These are phyloP conservation scores for Paracentrotus lividus DNA, from an alignment of 53 echinoderm and acorn worm species.

Conservation along the genomic window DNA sequence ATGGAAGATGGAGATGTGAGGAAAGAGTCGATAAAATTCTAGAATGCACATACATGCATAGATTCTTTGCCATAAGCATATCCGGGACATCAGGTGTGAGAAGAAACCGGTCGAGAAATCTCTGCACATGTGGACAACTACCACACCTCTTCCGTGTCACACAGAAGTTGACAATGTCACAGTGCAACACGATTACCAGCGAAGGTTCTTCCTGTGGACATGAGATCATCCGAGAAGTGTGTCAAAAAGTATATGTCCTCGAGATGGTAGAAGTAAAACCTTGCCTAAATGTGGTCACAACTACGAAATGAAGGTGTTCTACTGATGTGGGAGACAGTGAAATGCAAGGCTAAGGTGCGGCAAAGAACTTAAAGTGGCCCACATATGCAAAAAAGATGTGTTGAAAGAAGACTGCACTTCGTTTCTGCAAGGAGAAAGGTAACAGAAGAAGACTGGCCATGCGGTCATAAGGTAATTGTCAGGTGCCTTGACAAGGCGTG, in stretches of 20 bases:
- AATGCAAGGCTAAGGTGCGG: constrained; percentile 19
- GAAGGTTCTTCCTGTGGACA: constrained; percentile 36
- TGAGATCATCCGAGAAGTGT: constrained; percentile 9
- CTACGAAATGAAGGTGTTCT: neutral
- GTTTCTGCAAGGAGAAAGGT: constrained; percentile 56
- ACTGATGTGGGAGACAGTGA: neutral
- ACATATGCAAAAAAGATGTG: constrained; percentile 58
- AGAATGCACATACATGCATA: neutral
- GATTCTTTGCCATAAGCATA: constrained; percentile 15
- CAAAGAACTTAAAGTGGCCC: constrained; percentile 74
- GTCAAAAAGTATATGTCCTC: neutral
- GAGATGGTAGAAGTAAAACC: neutral
- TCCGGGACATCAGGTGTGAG: neutral
- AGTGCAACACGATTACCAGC: neutral
- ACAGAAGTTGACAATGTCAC: neutral
- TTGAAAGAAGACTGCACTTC: constrained; percentile 26
- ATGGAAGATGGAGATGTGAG: neutral
- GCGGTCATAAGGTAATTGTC: constrained; percentile 74
- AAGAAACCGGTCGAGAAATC: constrained; percentile 9
- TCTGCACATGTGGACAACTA: constrained; percentile 59
- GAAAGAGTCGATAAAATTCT: constrained; percentile 35
- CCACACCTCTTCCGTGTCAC: constrained; percentile 38
- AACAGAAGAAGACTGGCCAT: constrained; percentile 69
- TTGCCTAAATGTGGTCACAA: constrained; percentile 53
- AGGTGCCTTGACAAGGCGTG: constrained; percentile 68